Evolutionary conservation across 2,113 vertebrate genomes (phyloP).

Genomic region (Hypomesus transpacificus): DNA sequence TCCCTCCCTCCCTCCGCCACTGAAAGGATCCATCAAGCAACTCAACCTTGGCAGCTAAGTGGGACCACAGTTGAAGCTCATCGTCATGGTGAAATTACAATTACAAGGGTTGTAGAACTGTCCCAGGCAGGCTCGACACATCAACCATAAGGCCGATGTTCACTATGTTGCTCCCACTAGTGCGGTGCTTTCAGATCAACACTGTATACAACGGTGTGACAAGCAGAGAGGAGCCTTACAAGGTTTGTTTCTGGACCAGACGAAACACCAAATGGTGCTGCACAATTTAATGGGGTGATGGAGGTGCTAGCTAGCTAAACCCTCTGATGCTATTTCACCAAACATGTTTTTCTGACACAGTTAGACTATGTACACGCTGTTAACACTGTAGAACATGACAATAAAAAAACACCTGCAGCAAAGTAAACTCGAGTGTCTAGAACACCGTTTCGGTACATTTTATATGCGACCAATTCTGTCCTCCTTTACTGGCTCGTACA

Average conservation of each 20-base stretch:
- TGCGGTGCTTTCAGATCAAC: constrained; percentile 17
- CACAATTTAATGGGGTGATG: neutral
- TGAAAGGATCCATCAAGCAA: no score
- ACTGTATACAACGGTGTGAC: no score
- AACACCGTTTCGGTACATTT: neutral
- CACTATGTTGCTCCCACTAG: constrained; percentile 9
- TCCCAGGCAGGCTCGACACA: no score
- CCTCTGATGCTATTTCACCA: constrained; percentile 27
- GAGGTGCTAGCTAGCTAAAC: constrained; percentile 15
- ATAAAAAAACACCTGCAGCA: constrained; percentile 61
- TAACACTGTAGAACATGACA: constrained; percentile 64
- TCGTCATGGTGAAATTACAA: no score
- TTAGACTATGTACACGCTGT: constrained; percentile 31
- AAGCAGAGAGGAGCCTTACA: no score
- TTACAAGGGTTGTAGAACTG: no score
- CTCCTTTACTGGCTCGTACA: neutral
- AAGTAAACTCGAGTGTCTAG: constrained; percentile 22
- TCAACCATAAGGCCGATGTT: no score
- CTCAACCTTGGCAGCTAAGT: no score
- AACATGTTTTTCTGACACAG: constrained; percentile 53
- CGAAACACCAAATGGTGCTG: neutral
- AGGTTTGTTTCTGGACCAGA: no score
- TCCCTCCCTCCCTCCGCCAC: no score
- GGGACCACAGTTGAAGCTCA: no score
- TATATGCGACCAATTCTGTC: neutral